A percentile compares a stretch with the other conserved stretches of the same genome.
These are phyloP conservation scores for Misgurnus anguillicaudatus DNA, from an alignment of 2,113 vertebrate species.

Conservation along the genomic window DNA sequence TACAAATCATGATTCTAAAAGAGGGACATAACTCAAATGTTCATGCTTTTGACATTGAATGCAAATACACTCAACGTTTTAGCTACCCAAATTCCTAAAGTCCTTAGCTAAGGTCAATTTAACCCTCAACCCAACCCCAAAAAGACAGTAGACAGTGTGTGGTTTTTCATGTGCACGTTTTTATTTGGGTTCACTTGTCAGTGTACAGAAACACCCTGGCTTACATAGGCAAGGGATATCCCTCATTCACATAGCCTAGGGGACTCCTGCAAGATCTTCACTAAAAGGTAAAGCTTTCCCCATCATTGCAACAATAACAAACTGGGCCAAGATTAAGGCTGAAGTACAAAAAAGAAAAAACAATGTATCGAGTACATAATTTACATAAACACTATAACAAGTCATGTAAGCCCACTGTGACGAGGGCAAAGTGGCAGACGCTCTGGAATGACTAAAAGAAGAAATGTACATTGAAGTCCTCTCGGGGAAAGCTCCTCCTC, in stretches of 20 bases:
- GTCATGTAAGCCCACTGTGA: constrained; percentile 51
- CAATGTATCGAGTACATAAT: constrained; percentile 86
- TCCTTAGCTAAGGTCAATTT: too few species aligned
- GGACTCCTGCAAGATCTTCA: constrained; percentile 55
- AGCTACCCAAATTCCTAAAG: too few species aligned
- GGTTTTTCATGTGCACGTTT: constrained; percentile 59
- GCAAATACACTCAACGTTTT: too few species aligned
- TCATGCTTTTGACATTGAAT: too few species aligned
- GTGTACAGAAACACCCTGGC: constrained; percentile 58
- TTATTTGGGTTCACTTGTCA: constrained; percentile 56
- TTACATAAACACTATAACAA: constrained; percentile 87
- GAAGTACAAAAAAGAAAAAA: constrained; percentile 86
- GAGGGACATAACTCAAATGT: too few species aligned
- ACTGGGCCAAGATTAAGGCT: constrained; percentile 90
- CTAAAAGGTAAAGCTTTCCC: constrained; percentile 70
- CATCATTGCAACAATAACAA: constrained; percentile 71
- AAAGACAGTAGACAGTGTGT: background rate
- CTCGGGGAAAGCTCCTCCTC: constrained; percentile 51
- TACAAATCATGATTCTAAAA: too few species aligned
- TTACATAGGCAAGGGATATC: constrained; percentile 29
- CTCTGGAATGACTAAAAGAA: constrained; percentile 54
- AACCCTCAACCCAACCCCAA: too few species aligned
- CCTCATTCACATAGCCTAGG: constrained; percentile 48
- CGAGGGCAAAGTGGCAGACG: constrained; percentile 30
- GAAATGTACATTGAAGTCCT: constrained; percentile 57